Evolutionary conservation across 2,113 vertebrate genomes (phyloP).

Genomic region (Muntiacus muntjak): DNA sequence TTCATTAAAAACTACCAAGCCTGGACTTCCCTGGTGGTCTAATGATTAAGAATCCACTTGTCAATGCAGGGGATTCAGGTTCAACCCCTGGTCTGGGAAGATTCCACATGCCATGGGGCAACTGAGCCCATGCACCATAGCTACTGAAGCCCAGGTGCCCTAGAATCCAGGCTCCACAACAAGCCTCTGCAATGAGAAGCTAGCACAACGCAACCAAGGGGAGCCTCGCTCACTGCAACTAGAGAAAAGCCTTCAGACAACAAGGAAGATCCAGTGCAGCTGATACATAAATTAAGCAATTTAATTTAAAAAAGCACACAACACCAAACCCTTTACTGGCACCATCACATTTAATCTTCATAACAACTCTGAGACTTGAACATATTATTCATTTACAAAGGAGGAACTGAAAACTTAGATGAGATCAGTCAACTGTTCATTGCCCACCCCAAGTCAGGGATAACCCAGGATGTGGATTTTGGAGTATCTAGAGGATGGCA

Average conservation of each 20-base stretch:
- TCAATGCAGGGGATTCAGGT: neutral
- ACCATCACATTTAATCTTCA: constrained; percentile 3
- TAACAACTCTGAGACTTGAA: neutral
- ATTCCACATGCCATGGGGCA: neutral
- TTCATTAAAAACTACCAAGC: neutral
- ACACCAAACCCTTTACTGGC: neutral
- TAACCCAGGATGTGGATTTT: neutral
- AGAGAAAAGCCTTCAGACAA: neutral
- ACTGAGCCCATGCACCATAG: neutral
- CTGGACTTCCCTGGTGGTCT: neutral
- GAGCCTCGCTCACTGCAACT: neutral
- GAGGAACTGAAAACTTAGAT: neutral
- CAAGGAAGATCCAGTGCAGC: neutral
- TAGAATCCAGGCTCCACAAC: neutral
- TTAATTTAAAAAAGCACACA: neutral
- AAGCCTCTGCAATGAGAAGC: neutral
- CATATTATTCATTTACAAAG: neutral
- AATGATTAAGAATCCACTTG: neutral
- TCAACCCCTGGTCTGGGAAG: neutral
- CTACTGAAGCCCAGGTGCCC: neutral
- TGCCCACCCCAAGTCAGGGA: neutral
- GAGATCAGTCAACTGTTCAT: neutral
- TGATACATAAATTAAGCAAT: neutral
- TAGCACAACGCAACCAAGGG: neutral
- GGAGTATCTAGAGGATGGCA: neutral